Base-by-base conservation (phyloP, 1,140 invertebrate species). In the Bombus breviceps region DNA sequence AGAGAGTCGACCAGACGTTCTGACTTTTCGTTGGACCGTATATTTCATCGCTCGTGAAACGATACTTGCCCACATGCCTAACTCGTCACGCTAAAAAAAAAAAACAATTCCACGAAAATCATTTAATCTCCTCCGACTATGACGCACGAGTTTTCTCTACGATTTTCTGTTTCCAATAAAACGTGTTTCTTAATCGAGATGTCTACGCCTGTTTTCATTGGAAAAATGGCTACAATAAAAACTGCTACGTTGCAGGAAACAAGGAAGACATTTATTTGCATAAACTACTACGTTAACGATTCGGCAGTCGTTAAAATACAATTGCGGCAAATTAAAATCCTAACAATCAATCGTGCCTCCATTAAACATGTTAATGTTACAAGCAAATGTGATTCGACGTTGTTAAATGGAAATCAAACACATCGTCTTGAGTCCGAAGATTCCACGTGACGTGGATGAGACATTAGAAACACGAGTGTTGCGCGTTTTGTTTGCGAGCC, bases 1-100 rank as follows among this genome's bases (percentile, higher is more conserved):
- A 80, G 82, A 91, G 80, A 90, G 90, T 68, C 83, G 66, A 57
- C 80, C 76, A 80, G 69, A 87, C 84, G 84, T 72, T 57, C 86
- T 41, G 75, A 74, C 41, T 76, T 88, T 89, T 90, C 88, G 85
- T 87, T 64, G 74, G 79, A 76, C 79, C 59, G 37, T 75, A 79
- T 78, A 86, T 64, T 81, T 83, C 77, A 47, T 59, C 64, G 81
- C 4, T 53, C 72, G 37, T 34, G 22, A n/a, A 34, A 37, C 39
- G 37, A 57, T 18, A 15, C n/a, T n/a, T 34, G 34, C 0, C 10
- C 39, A 18, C 12, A 22, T 43, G 47, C 3, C 74, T 57, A 78
- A 69, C 81, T 22, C n/a, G 59, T 22, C 34, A 18, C 10, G n/a
- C 13, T 28, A 5, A 4, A 47, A 18, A 15, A 13, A 43, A 15